phyloP scores from a whole-genome alignment of 2,888 invertebrate species.

The Tortricodes alternella region DNA sequence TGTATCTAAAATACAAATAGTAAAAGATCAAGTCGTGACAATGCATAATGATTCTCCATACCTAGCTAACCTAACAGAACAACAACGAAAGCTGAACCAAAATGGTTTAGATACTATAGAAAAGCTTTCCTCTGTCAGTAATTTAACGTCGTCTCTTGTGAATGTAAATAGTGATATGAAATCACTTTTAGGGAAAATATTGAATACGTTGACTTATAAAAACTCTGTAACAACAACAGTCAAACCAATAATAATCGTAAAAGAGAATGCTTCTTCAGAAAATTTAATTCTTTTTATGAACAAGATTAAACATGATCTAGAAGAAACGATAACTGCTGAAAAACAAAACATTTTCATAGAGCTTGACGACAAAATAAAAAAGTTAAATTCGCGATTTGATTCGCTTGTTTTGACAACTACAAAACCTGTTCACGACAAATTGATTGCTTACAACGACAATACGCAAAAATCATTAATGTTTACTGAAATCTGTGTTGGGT shows the following conservation, averaged over 20 bases:
- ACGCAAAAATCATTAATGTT: constrained; percentile 35
- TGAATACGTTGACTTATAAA: constrained; percentile 31
- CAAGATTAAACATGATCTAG: constrained; percentile 39
- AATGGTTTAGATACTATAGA: constrained; percentile 11
- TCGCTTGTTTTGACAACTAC: constrained; percentile 7
- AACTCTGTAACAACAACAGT: constrained; percentile 13
- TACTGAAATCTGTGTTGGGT: constrained; percentile 41
- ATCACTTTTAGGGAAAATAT: constrained; percentile 41
- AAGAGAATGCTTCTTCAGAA: constrained; percentile 34
- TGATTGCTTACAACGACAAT: neutral
- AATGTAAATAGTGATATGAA: constrained; percentile 26
- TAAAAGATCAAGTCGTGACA: neutral
- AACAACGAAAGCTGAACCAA: constrained; percentile 25
- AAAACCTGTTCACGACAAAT: constrained; percentile 16
- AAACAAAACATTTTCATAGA: constrained; percentile 40
- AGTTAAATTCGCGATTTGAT: constrained; percentile 30
- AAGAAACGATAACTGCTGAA: constrained; percentile 35
- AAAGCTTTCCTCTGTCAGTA: constrained; percentile 6
- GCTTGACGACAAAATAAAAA: constrained; percentile 37
- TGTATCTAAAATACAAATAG: constrained; percentile 28
- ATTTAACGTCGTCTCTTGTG: constrained; percentile 1
- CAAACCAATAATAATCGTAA: constrained; percentile 26
- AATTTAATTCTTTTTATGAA: constrained; percentile 37
- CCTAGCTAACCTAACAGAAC: constrained; percentile 25
- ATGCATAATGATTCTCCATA: constrained; percentile 15